Percentiles rank a stretch among this genome's conserved stretches.
Evolutionary conservation across 2,888 invertebrate genomes (phyloP).

Genomic region (Mesorhabditis belari): DNA sequence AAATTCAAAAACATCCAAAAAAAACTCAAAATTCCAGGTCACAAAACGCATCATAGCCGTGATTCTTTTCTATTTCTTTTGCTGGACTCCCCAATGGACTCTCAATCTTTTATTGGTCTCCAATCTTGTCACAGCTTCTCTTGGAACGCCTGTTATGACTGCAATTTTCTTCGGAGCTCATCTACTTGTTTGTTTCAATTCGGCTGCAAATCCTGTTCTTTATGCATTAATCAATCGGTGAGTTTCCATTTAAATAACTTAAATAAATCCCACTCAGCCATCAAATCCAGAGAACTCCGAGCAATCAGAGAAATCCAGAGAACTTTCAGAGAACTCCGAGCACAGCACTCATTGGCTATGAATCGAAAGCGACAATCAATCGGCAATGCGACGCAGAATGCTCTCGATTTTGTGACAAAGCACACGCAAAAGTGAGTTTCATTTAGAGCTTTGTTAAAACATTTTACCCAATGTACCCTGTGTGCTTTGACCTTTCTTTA

Average conservation of each 20-base stretch:
- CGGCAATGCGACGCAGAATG: conserved; percentile 17
- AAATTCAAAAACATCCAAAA: not conserved
- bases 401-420: conserved; percentile 16
- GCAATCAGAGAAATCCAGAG: not conserved
- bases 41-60: conserved; percentile 50
- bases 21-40: conserved; percentile 19
- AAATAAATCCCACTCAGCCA: not conserved
- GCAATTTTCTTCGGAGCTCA: conserved; percentile 49
- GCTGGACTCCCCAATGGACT: conserved; percentile 51
- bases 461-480: too few relatives aligned
- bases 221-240: conserved; percentile 50
- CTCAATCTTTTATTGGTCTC: conserved; percentile 46
- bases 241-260: not conserved
- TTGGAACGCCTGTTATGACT: conserved; percentile 42
- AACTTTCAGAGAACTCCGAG: conserved; percentile 31
- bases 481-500: too few relatives aligned
- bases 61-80: conserved; percentile 49
- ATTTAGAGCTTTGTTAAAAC: not conserved
- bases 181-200: conserved; percentile 49
- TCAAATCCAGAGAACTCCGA: not conserved
- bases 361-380: conserved; percentile 42
- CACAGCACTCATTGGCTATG: conserved; percentile 46
- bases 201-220: conserved; percentile 51
- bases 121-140: conserved; percentile 37
- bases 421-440: conserved; percentile 13